Percentiles rank a stretch among this genome's conserved stretches.
phyloP scores from a whole-genome alignment of 2,113 vertebrate species.

The Apodemus sylvaticus region DNA sequence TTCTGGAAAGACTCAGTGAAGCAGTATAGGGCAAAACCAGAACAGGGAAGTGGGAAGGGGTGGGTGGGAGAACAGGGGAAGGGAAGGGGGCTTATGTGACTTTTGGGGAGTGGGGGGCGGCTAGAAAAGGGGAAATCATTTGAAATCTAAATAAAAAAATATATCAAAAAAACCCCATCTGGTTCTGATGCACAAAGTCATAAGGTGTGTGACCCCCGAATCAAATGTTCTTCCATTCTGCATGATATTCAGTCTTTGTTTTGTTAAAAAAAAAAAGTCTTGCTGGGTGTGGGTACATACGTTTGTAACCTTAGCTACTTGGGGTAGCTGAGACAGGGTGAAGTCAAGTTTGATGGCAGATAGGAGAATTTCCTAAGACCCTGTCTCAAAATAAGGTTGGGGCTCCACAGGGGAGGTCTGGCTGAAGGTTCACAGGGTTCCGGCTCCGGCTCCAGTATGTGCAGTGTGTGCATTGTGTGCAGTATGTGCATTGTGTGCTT shows the following conservation, averaged over 20 bases:
- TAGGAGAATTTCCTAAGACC: not conserved
- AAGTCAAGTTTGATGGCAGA: not conserved
- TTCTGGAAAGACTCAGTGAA: too few species aligned
- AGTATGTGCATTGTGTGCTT: too few species aligned
- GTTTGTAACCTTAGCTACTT: not conserved
- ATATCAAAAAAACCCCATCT: too few species aligned
- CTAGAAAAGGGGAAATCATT: too few species aligned
- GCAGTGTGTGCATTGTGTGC: not conserved
- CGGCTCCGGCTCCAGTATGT: not conserved
- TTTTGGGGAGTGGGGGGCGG: too few species aligned
- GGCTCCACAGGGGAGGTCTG: not conserved
- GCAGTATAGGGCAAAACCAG: too few species aligned
- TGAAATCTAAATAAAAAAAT: too few species aligned
- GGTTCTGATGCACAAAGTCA: not conserved
- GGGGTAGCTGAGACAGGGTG: not conserved
- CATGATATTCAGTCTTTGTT: not conserved
- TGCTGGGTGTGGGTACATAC: not conserved
- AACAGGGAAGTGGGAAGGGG: too few species aligned
- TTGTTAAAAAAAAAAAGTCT: not conserved
- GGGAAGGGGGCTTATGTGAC: too few species aligned
- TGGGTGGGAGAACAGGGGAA: too few species aligned
- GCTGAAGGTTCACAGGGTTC: too few species aligned
- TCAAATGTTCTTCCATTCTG: not conserved
- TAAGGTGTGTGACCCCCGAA: not conserved
- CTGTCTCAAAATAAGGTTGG: not conserved